Evolutionary conservation across 2,113 vertebrate species (phyloP), one percentile per base, ranked within the genome.

Genomic region (Siphamia tubifer): DNA sequence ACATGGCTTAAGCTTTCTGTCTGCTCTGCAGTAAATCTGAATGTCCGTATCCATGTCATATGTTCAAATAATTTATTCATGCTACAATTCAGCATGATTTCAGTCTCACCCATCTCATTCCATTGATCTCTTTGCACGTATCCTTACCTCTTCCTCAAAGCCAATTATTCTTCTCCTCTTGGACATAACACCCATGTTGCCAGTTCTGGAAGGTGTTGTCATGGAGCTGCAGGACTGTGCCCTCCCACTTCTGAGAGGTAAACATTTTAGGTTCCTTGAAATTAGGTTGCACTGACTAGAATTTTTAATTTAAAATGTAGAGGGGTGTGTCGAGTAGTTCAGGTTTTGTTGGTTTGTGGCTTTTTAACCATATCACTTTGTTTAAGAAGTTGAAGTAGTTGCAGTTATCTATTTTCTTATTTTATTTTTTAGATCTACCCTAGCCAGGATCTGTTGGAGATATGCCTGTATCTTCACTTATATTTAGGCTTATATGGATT

Each of bases 221-320:
- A 98, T 99, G 98, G 98, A 99, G 85, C 91, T 98, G 64, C 96
- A 98, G 88, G 98, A 99, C 83, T 98, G 96, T 72, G 95, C 96
- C 54, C 93, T 98, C 48, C 96, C 96, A 0, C 94, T 98, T 51
- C 90, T 99, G 64, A 96, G 81, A 94, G 96, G 98, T 98, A 62
- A 68, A 8, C 16, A 0, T 49, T 45, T 24, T 24, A 31, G 4
- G 2, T 4, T 24, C 4, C 17, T 7, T 42, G n/a, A n/a, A n/a
- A n/a, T n/a, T n/a, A n/a, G n/a, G n/a, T n/a, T n/a, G n/a, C n/a
- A n/a, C n/a, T n/a, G n/a, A n/a, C n/a, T n/a, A n/a, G n/a, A n/a
- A n/a, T n/a, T n/a, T n/a, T n/a, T n/a, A n/a, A n/a, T n/a, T n/a
- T n/a, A n/a, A n/a, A n/a, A n/a, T n/a, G n/a, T n/a, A n/a, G n/a